Conservation (phyloP, 2,797 vertebrate species). For the Acanthiza pusilla region DNA sequence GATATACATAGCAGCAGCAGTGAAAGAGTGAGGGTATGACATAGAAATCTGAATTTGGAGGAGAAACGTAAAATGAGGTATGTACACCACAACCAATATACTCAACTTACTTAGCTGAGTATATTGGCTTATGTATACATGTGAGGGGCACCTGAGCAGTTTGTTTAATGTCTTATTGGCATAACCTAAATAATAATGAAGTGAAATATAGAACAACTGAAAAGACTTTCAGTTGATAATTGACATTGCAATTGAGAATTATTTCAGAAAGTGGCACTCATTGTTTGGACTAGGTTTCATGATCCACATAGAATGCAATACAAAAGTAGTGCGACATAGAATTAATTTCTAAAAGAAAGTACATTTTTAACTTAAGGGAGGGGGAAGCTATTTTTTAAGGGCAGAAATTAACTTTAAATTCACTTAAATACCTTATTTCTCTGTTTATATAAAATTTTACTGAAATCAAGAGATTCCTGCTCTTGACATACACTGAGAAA, state of each 20-base stretch:
- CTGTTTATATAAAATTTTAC: neutral
- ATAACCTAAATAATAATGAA: neutral
- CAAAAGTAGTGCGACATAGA: neutral
- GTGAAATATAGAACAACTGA: neutral
- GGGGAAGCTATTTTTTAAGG: neutral
- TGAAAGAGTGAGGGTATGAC: neutral
- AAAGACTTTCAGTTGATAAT: neutral
- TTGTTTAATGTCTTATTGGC: neutral
- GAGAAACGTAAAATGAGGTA: neutral
- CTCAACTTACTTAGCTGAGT: neutral
- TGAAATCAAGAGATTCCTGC: neutral
- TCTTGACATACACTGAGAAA: neutral
- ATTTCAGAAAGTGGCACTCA: neutral
- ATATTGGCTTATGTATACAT: accelerated
- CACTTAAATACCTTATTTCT: neutral
- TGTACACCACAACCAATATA: neutral
- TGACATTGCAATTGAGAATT: neutral
- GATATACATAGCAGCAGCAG: neutral
- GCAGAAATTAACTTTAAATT: neutral
- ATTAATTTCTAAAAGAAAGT: neutral
- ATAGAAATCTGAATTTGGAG: neutral
- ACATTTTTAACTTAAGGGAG: neutral
- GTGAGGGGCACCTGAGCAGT: neutral
- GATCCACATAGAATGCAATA: neutral
- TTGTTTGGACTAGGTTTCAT: neutral